Base-by-base conservation (phyloP, 2,888 invertebrate species). In the Drosophila niveifrons region DNA sequence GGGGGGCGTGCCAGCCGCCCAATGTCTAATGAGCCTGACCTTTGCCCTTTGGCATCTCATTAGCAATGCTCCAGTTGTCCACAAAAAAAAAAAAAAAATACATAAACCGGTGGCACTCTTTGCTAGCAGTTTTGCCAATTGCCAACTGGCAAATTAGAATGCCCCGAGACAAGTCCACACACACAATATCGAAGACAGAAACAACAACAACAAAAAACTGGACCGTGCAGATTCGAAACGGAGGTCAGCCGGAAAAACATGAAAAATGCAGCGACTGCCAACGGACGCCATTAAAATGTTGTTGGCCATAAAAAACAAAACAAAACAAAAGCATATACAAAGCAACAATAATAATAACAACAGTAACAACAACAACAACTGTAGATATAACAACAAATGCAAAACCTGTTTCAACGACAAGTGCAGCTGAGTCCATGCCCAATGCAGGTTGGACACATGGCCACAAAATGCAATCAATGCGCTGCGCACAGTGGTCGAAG, bases 221-320 rank as follows among this genome's bases (percentile, higher is more conserved):
- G 87, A 62, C 72, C 82, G 61, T 73, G 78, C 88, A 88, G 87
- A 83, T 48, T 66, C 59, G 68, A 47, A 50, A 55, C 75, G 80
- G 83, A 83, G 83, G 83, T 83, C 83, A 83, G 76, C 83, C 71
- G 83, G 90, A 89, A 83, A 82, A 83, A 89, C 88, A 89, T 89
- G 85, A 88, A 82, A 83, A 83, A 89, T 85, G 90, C 83, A 87
- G 61, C 79, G 64, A 59, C 66, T 55, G 51, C 10, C 78, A 58
- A 64, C 53, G 55, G 62, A 56, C 61, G 64, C 75, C 66, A 85
- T 67, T 82, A 69, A 71, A 66, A 43, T 57, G 62, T 48, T 64
- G 69, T 63, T 68, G 66, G 64, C 52, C 63, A 69, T 72, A 70
- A 63, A 67, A 64, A 46, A 41, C 44, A 6, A 70, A 63, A 67